phyloP scores from a whole-genome alignment of 2,113 vertebrate genomes.

The Stegostoma tigrinum region DNA sequence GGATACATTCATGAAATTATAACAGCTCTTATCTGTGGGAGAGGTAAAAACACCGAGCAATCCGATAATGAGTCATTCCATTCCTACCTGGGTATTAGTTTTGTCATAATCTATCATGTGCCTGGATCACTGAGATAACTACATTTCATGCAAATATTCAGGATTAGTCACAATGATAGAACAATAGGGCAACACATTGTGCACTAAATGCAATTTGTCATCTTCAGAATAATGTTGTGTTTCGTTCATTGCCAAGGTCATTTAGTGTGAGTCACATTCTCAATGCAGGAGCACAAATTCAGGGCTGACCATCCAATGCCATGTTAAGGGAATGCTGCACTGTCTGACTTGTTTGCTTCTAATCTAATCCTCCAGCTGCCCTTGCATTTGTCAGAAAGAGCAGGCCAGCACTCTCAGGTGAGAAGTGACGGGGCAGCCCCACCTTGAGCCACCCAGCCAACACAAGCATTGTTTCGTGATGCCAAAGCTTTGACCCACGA shows the following conservation, averaged over 20 bases:
- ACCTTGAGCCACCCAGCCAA: too few species aligned
- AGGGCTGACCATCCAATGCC: not conserved
- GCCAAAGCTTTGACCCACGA: not conserved
- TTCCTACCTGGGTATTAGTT: not conserved
- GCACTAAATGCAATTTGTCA: not conserved
- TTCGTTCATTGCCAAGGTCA: not conserved
- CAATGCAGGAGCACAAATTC: not conserved
- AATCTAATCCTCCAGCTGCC: not conserved
- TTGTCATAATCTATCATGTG: not conserved
- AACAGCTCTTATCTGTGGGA: constrained; percentile 20
- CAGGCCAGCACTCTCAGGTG: too few species aligned
- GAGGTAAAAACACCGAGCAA: not conserved
- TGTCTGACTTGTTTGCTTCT: not conserved
- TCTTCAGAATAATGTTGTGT: not conserved
- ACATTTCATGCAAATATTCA: not conserved
- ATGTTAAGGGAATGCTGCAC: not conserved
- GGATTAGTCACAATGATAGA: not conserved
- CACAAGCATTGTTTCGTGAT: too few species aligned
- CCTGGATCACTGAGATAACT: constrained; percentile 18
- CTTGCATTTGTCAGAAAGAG: not conserved
- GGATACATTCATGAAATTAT: constrained; percentile 9
- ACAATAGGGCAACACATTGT: not conserved
- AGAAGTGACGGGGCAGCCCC: too few species aligned
- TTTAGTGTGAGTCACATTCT: not conserved
- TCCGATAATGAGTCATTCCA: not conserved